Percentiles rank a stretch among this genome's conserved stretches.
phyloP scores from a whole-genome alignment of 2,888 invertebrate genomes.

The Lasius fuliginosus region DNA sequence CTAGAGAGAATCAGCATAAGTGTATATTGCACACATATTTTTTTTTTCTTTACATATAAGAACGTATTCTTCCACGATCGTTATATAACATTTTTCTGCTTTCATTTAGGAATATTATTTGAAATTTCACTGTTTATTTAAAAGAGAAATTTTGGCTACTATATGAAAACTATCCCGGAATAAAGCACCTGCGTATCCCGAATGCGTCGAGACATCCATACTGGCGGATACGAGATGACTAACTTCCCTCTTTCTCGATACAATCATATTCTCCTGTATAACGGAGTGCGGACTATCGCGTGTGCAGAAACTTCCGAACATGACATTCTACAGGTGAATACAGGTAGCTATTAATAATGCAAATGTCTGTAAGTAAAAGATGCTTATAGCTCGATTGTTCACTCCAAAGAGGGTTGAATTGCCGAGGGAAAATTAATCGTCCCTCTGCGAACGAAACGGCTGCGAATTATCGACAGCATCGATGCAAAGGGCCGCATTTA shows the following conservation, averaged over 20 bases:
- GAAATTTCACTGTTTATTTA: not conserved
- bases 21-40: not conserved
- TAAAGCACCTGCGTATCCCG: constrained; percentile 2
- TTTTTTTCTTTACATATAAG: not conserved
- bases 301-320: not conserved
- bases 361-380: not conserved
- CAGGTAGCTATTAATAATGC: constrained; percentile 1
- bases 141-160: not conserved
- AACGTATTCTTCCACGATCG: not conserved
- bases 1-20: not conserved
- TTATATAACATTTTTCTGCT: not conserved
- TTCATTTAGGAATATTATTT: not conserved
- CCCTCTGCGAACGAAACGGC: constrained; percentile 1
- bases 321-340: not conserved
- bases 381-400: constrained; percentile 5
- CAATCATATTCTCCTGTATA: not conserved
- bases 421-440: not conserved
- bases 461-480: not conserved
- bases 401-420: not conserved
- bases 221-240: not conserved
- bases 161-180: not conserved
- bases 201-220: not conserved
- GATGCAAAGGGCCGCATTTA: constrained; percentile 8
- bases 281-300: not conserved
- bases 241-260: not conserved